Evolutionary conservation across 2,113 vertebrate species (phyloP), one percentile per base, ranked within the genome.

Genomic region (Saguinus midas): DNA sequence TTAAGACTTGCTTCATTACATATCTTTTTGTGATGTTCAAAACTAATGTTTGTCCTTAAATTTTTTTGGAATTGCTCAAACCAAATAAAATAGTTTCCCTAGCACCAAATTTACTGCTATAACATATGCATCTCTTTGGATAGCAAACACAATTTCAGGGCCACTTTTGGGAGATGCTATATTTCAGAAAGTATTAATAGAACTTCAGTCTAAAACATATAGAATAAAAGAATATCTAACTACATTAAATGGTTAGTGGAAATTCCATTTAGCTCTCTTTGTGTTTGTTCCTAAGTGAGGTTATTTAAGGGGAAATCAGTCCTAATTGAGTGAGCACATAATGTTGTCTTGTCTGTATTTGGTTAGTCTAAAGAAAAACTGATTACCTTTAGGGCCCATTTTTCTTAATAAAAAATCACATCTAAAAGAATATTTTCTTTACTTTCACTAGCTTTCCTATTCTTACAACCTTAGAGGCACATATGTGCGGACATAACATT

Each of bases 321-420:
- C 58, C 25, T 80, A 76, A 91, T 40, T 86, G n/a, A 95, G 90
- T 91, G 66, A 93, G 7, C 43, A n/a, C 82, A 75, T 83, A 86
- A 32, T 96, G 45, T 86, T 96, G 45, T 83, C 58, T 76, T 93
- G 32, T 95, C 18, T 45, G 43, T 86, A 29, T 29, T 91, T 32
- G 66, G 37, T 64, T 80, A 58, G n/a, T 84, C 90, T 23, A 75
- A 90, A 94, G 81, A 73, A 40, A 94, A 58, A 35, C 6, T 58
- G 16, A 43, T 87, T 88, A 25, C n/a, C 93, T 90, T 93, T 94
- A 89, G 66, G 64, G 64, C 58, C 55, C 57, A 80, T 86, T 84
- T 85, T 82, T 37, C 57, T 95, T 86, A 82, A 83, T 20, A 10
- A 55, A 92, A 91, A 95, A 80, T 82, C 32, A 61, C 16, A 40